phyloP scores from a whole-genome alignment of 2,113 vertebrate species.

The Larimichthys polyactis region DNA sequence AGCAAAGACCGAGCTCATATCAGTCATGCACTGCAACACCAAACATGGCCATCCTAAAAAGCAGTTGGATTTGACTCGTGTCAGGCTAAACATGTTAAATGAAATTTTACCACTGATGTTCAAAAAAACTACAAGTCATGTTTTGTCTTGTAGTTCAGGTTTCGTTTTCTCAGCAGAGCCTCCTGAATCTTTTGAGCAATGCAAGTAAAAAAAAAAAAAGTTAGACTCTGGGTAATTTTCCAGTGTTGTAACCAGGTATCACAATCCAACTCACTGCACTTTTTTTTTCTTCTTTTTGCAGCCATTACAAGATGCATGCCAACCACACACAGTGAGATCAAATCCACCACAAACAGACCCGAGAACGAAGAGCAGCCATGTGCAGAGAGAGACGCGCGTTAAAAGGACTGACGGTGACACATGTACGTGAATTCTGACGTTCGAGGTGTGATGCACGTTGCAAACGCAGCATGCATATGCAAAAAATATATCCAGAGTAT shows the following conservation, averaged over 20 bases:
- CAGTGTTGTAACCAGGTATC: constrained; percentile 8
- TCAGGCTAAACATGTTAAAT: too few relatives aligned
- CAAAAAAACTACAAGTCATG: neutral
- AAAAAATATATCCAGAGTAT: too few relatives aligned
- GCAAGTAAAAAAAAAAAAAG: neutral
- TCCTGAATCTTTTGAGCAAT: neutral
- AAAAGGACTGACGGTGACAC: neutral
- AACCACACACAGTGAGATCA: neutral
- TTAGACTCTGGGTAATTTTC: constrained; percentile 26
- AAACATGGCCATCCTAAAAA: neutral
- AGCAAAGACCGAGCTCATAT: neutral
- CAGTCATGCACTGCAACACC: neutral
- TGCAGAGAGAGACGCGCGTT: neutral
- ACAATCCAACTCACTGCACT: neutral
- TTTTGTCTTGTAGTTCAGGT: neutral
- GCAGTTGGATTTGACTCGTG: too few relatives aligned
- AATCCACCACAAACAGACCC: neutral
- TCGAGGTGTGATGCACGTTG: neutral
- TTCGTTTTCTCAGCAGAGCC: neutral
- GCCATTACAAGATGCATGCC: neutral
- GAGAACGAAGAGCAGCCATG: neutral
- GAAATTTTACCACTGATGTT: neutral
- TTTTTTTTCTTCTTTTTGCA: neutral
- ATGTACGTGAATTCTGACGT: neutral
- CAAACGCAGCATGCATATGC: neutral